Base-by-base conservation (phyloP, 2,113 vertebrate species). In the Progne subis region DNA sequence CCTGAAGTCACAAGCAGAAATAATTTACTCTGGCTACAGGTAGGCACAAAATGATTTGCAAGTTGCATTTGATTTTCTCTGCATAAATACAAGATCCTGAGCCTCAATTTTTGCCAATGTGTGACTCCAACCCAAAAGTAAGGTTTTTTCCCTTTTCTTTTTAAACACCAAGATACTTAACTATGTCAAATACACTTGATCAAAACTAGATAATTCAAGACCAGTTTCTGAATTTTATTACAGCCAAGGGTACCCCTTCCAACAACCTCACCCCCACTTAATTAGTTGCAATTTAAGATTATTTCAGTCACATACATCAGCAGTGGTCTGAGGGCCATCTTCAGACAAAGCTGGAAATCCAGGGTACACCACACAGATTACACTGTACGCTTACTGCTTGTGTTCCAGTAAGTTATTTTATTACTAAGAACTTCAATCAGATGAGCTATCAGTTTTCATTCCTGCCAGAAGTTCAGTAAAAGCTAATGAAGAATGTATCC, bases 191-290 rank as follows among this genome's bases (percentile, higher is more conserved):
- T 26, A 26, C 43, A 68, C 32, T 37, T 57, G 26, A 76, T 29
- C 1, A n/a, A 52, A 76, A 46, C 18, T 19, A 34, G 18, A 11
- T 20, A 71, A 60, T 59, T 53, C 72, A 76, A 80, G 89, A 67
- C 9, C 34, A 50, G 32, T 4, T 34, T 74, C 65, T 60, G 14
- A 76, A 60, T 74, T 55, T 82, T 41, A 31, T 18, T 63, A 41
- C 8, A 82, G 43, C 18, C n/a, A 19, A 18, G 9, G 49, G 18
- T 31, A 86, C 6, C 18, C 6, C 31, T 28, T 63, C 34, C 63
- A 76, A 26, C 28, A 29, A 46, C 13, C 7, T 8, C 0, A 0
- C 6, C 6, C 12, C 8, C 18, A 41, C 13, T 57, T 49, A 19
- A 25, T 24, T 26, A 81, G 39, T 11, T 41, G 29, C 4, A 63